Base-by-base conservation (phyloP, 2,113 vertebrate genomes). In the Pomatostomus ruficeps region DNA sequence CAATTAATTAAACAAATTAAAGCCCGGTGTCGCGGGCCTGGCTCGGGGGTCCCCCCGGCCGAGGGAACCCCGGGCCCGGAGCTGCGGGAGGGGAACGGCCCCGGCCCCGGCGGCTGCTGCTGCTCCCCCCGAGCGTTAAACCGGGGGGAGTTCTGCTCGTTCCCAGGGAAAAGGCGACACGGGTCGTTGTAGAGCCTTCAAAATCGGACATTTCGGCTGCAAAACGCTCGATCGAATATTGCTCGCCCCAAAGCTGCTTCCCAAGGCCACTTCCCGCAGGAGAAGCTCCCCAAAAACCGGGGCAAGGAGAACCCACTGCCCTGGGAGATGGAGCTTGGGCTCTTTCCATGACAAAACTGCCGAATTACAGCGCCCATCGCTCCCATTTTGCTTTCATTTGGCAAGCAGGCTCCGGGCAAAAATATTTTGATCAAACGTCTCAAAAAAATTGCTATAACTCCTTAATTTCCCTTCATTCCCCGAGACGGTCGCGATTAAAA, bases 361-460 rank as follows among this genome's bases (percentile, higher is more conserved):
- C n/a, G 48, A 35, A 36, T 85, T 29, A 4, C 81, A 25, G 88
- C 45, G 48, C 78, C 79, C 79, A 6, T 73, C 96, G 31, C 40
- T 88, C 16, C 75, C 90, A 66, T 79, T 78, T 73, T 43, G 90
- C 88, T 83, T 93, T 73, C 90, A 22, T 66, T 80, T 93, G 92
- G 90, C 96, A 77, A 70, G 72, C 58, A 1, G 19, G 52, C 74
- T 35, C 54, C 54, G 23, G 49, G 92, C 78, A 85, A 89, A 75
- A 91, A 95, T 91, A 95, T 91, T 96, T 96, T 97, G 90, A 91
- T 95, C 88, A 45, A 85, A 93, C 43, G 75, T 85, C 85, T 71
- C 6, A 55, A 88, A 88, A 89, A 79, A 85, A 85, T 92, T 55
- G 87, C 84, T 78, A 22, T 77, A 92, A 81, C 48, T 81, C 91